Evolutionary conservation across 2,888 invertebrate species (phyloP).

Genomic region (Nomada ruficornis): DNA sequence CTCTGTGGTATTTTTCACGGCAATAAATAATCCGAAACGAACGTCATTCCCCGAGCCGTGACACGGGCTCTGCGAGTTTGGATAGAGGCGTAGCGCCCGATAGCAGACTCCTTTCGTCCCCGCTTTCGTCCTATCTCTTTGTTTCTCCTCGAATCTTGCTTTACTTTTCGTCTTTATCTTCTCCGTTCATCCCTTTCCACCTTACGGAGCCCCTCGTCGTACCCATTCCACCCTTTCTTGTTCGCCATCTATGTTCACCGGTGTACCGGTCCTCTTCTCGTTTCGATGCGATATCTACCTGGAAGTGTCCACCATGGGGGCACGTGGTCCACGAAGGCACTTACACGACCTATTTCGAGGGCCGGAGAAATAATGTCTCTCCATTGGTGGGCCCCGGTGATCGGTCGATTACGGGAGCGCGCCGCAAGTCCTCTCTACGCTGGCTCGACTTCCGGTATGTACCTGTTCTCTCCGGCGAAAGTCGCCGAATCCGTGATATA

Average conservation of each 20-base stretch:
- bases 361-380: conserved; percentile 78
- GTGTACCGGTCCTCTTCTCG: conserved; percentile 45
- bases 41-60: conserved; percentile 73
- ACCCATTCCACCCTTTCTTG: neutral
- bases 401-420: conserved; percentile 70
- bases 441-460: conserved; percentile 60
- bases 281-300: conserved; percentile 68
- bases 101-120: conserved; percentile 63
- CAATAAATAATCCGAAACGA: conserved; percentile 79
- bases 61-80: conserved; percentile 56
- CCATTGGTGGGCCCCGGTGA: conserved; percentile 76
- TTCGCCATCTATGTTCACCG: neutral
- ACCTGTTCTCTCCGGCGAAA: conserved; percentile 44
- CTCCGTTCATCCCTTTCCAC: conserved; percentile 22
- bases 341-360: conserved; percentile 77
- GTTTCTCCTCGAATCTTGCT: conserved; percentile 58
- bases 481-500: conserved; percentile 51
- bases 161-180: conserved; percentile 55
- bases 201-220: neutral
- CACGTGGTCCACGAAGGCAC: conserved; percentile 72
- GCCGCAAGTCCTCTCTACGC: conserved; percentile 46
- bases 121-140: conserved; percentile 47
- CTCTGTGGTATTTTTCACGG: conserved; percentile 75
- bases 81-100: conserved; percentile 65
- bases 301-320: conserved; percentile 67